These are phyloP conservation scores for Heliopora coerulea DNA, from an alignment of 92 coral and sea anemone genomes.

Conservation along the genomic window DNA sequence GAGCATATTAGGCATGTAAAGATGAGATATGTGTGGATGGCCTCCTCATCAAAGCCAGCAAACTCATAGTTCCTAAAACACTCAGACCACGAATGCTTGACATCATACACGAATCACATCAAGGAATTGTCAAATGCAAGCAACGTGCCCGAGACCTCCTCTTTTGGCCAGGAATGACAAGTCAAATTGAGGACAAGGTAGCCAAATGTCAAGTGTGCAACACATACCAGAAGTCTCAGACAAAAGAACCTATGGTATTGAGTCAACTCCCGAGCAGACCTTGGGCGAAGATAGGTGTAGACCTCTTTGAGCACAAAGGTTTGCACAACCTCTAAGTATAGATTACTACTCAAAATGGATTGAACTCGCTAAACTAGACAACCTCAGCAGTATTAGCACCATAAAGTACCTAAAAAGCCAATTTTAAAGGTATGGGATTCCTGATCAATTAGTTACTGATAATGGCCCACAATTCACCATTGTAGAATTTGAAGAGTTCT, in stretches of 20 bases:
- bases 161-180: not conserved
- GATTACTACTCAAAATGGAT: constrained; percentile 50
- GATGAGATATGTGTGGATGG: too few relatives aligned
- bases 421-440: constrained; percentile 47
- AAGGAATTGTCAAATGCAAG: constrained; percentile 9
- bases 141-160: constrained; percentile 1
- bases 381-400: constrained; percentile 30
- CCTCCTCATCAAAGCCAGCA: not conserved
- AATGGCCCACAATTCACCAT: constrained; percentile 48
- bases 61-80: constrained; percentile 30
- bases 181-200: constrained; percentile 1
- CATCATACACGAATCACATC: not conserved
- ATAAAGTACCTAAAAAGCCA: constrained; percentile 41
- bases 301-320: not conserved
- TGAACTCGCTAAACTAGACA: constrained; percentile 43
- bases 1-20: not conserved
- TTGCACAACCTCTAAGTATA: constrained; percentile 7
- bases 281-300: constrained; percentile 17
- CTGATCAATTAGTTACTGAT: constrained; percentile 40
- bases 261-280: not conserved
- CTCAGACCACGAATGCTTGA: constrained; percentile 10
- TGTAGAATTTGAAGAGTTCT: constrained; percentile 39
- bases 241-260: constrained; percentile 5
- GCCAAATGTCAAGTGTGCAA: constrained; percentile 36
- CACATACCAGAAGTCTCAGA: constrained; percentile 3